Evolutionary conservation across 2,888 invertebrate species (phyloP).

Genomic region (Dryobotodes eremita): DNA sequence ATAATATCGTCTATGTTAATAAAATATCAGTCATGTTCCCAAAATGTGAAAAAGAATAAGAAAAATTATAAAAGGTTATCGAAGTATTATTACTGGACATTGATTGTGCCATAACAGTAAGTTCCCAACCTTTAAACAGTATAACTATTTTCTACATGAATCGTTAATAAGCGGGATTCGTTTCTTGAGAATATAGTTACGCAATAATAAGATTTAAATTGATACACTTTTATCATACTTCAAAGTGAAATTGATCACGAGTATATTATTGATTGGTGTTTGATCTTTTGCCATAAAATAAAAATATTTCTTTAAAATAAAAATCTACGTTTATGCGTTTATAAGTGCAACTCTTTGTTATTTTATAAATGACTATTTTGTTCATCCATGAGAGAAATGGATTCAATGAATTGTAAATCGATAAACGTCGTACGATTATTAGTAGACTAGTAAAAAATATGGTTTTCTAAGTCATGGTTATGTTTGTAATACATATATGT

Average conservation of each 20-base stretch:
- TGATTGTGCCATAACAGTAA: neutral
- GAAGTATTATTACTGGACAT: neutral
- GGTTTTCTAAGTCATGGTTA: neutral
- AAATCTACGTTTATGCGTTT: neutral
- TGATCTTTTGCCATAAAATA: neutral
- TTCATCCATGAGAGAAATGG: neutral
- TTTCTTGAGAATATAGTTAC: neutral
- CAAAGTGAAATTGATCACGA: neutral
- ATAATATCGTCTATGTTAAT: neutral
- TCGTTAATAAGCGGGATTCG: neutral
- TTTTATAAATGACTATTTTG: neutral
- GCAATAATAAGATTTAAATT: neutral
- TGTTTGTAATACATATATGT: neutral
- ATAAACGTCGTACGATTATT: neutral
- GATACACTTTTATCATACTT: neutral
- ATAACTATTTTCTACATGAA: neutral
- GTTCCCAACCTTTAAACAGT: neutral
- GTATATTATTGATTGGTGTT: neutral
- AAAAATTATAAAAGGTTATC: neutral
- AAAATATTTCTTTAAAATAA: neutral
- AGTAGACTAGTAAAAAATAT: too few relatives aligned
- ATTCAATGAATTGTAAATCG: neutral
- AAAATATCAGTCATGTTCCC: neutral
- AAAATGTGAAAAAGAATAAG: neutral
- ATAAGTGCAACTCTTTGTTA: neutral